These are phyloP conservation scores for Leptonema lineaticorne DNA, from an alignment of 1,140 invertebrate genomes.

Conservation along the genomic window DNA sequence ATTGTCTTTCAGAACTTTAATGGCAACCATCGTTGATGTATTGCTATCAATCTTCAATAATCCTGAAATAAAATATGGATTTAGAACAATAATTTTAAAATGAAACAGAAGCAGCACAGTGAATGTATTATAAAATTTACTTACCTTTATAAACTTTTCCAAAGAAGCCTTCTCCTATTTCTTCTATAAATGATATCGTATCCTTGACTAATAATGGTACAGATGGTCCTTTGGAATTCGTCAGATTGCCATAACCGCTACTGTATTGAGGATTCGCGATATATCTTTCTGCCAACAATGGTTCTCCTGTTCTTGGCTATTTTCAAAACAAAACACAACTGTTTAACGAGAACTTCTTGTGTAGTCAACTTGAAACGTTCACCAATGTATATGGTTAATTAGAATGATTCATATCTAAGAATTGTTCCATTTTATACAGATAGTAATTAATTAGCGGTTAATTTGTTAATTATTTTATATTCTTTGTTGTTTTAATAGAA, in stretches of 20 bases:
- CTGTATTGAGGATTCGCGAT: slow-evolving; percentile 78
- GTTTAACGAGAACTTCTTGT: no score
- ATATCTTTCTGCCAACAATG: slow-evolving; percentile 71
- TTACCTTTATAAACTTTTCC: slow-evolving; percentile 89
- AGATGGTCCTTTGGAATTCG: slow-evolving; percentile 49
- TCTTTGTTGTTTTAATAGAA: no score
- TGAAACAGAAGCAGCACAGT: not conserved
- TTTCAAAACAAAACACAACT: not conserved
- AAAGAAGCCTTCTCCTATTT: slow-evolving; percentile 88
- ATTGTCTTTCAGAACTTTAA: slow-evolving; percentile 83
- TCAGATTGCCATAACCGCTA: slow-evolving; percentile 29
- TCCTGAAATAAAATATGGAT: slow-evolving; percentile 14
- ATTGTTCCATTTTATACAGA: no score
- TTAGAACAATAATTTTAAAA: not conserved
- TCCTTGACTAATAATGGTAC: slow-evolving; percentile 65
- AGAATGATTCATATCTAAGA: no score
- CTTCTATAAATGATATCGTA: slow-evolving; percentile 68
- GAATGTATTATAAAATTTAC: not conserved
- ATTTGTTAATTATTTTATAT: no score
- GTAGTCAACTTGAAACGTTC: no score
- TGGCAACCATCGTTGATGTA: slow-evolving; percentile 61
- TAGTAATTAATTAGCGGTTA: no score
- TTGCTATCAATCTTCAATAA: slow-evolving; percentile 32
- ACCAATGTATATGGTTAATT: no score
- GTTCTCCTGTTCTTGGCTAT: slow-evolving; percentile 50